These are phyloP conservation scores for Smittia aterrima DNA, from an alignment of 2,888 invertebrate species.

Conservation along the genomic window DNA sequence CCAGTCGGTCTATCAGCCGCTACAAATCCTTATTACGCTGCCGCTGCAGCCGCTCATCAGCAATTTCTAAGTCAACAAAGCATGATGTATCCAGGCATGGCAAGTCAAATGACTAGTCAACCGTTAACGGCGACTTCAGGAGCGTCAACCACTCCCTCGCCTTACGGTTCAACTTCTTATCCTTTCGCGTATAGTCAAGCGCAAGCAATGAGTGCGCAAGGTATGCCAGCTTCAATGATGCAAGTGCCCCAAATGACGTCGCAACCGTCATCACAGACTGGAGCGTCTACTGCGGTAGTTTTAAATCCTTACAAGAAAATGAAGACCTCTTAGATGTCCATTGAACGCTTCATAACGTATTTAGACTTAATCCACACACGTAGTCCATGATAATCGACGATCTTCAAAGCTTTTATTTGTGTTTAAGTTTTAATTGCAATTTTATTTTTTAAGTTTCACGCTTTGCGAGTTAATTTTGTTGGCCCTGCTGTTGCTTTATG, in stretches of 20 bases:
- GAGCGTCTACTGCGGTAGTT: slow-evolving; percentile 54
- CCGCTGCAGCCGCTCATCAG: slow-evolving; percentile 49
- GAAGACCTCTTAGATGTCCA: slow-evolving; percentile 65
- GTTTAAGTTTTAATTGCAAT: neutral
- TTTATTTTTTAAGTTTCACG: neutral
- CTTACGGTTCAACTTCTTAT: neutral
- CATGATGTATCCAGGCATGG: slow-evolving; percentile 36
- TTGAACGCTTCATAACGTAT: slow-evolving; percentile 29
- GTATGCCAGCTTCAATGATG: slow-evolving; percentile 29
- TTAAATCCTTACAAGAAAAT: slow-evolving; percentile 87
- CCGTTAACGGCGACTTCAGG: slow-evolving; percentile 24
- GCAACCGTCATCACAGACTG: slow-evolving; percentile 48
- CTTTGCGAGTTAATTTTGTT: slow-evolving; percentile 7
- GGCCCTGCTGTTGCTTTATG: slow-evolving; percentile 36
- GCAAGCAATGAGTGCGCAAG: slow-evolving; percentile 23
- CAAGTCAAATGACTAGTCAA: slow-evolving; percentile 8
- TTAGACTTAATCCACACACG: neutral
- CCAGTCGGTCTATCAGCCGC: slow-evolving; percentile 57
- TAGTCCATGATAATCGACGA: slow-evolving; percentile 23
- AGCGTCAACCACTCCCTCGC: slow-evolving; percentile 18
- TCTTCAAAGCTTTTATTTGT: slow-evolving; percentile 4
- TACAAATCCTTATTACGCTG: slow-evolving; percentile 51
- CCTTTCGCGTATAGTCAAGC: slow-evolving; percentile 26
- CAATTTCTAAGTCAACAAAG: slow-evolving; percentile 43
- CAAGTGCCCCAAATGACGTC: slow-evolving; percentile 47